These are phyloP conservation scores for Taenioides sp. DNA, from an alignment of 2,797 vertebrate species.

Conservation along the genomic window DNA sequence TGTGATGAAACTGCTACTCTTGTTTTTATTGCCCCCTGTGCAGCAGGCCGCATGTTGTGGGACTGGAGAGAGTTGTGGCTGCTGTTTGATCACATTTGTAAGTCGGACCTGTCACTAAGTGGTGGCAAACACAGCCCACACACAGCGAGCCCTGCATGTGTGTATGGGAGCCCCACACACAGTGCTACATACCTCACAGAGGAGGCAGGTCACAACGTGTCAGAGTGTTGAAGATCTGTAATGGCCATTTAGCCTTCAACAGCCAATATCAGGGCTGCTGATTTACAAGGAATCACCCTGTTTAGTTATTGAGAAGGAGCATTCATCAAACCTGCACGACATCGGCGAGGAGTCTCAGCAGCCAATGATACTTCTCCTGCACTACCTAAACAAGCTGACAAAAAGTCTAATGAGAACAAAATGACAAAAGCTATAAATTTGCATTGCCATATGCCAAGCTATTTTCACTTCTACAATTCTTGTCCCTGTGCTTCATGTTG, in stretches of 20 bases:
- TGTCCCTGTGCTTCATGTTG: background rate
- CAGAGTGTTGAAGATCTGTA: conserved; percentile 74
- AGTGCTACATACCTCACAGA: conserved; percentile 71
- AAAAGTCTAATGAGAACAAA: background rate
- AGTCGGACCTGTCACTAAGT: conserved; percentile 80
- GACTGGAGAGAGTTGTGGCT: conserved; percentile 68
- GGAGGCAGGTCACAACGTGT: conserved; percentile 75
- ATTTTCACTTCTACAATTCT: background rate
- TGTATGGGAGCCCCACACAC: conserved; percentile 73
- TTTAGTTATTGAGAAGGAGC: conserved; percentile 40
- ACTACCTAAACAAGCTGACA: background rate
- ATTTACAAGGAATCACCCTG: conserved; percentile 72
- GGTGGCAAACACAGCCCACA: conserved; percentile 79
- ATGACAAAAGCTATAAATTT: background rate
- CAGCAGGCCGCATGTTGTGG: conserved; percentile 70
- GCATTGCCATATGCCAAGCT: too few relatives aligned
- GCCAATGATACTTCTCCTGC: conserved; percentile 5
- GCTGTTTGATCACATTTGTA: conserved; percentile 79
- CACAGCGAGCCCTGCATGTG: conserved; percentile 66
- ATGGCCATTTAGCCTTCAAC: conserved; percentile 78
- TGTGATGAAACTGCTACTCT: conserved; percentile 72
- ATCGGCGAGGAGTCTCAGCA: conserved; percentile 23
- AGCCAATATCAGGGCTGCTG: conserved; percentile 72
- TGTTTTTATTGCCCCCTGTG: conserved; percentile 79
- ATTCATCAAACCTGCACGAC: conserved; percentile 48